These are phyloP conservation scores for Hyppa rectilinea DNA, from an alignment of 2,888 invertebrate genomes.

Conservation along the genomic window DNA sequence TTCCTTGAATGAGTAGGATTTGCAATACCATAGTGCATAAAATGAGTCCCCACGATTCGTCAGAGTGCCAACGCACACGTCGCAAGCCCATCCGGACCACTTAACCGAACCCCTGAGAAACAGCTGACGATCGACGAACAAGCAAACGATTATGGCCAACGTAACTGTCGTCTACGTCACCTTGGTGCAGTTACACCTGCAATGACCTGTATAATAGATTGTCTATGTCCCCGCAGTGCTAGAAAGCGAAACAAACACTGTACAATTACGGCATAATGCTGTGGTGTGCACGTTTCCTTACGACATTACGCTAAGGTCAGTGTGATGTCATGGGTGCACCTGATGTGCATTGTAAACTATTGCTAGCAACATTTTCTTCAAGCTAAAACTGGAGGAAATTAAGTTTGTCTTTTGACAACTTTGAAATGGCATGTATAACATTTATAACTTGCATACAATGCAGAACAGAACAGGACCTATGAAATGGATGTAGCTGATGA, in stretches of 20 bases:
- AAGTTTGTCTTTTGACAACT: not conserved
- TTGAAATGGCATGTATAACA: not conserved
- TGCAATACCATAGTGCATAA: not conserved
- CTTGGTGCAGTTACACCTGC: slow-evolving; percentile 40
- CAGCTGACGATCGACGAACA: slow-evolving; percentile 11
- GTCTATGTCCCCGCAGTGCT: slow-evolving; percentile 26
- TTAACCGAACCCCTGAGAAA: slow-evolving; percentile 13
- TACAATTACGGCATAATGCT: slow-evolving; percentile 41
- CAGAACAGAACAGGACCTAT: not conserved
- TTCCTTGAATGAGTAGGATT: slow-evolving; percentile 16
- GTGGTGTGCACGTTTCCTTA: slow-evolving; percentile 55
- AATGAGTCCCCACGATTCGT: slow-evolving; percentile 8
- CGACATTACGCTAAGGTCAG: slow-evolving; percentile 54
- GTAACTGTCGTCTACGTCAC: slow-evolving; percentile 31
- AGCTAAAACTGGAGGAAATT: not conserved
- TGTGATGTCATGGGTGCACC: slow-evolving; percentile 39
- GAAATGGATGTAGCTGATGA: not conserved
- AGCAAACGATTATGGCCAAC: slow-evolving; percentile 2
- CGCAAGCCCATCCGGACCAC: slow-evolving; percentile 26
- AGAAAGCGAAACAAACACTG: slow-evolving; percentile 51
- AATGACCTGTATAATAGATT: slow-evolving; percentile 41
- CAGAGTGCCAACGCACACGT: slow-evolving; percentile 5
- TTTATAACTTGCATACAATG: not conserved
- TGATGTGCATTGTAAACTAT: slow-evolving; percentile 22
- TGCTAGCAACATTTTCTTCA: slow-evolving; percentile 1